These are phyloP conservation scores for Xanthorhoe designata DNA, from an alignment of 2,888 invertebrate species.

Conservation along the genomic window DNA sequence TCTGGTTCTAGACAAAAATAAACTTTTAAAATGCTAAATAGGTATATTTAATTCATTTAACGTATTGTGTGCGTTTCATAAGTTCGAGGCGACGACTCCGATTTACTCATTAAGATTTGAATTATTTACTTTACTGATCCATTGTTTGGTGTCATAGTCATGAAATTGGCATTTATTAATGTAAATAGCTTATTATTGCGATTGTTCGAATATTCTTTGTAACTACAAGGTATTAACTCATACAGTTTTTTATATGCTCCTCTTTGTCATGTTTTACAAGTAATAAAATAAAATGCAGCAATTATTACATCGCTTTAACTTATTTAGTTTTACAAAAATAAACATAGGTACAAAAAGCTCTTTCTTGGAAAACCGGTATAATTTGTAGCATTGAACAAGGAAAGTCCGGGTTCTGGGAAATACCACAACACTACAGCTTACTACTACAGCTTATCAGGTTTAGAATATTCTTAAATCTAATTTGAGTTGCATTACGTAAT, in stretches of 20 bases:
- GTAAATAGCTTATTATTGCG: conserved; percentile 32
- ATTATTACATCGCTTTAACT: background rate
- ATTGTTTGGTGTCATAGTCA: conserved; percentile 46
- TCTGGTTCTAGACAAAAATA: no score
- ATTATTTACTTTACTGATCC: conserved; percentile 43
- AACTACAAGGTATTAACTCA: background rate
- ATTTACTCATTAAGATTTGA: conserved; percentile 28
- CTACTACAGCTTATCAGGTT: conserved; percentile 34
- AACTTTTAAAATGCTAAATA: background rate
- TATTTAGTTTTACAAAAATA: background rate
- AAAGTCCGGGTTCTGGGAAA: conserved; percentile 30
- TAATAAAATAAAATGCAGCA: background rate
- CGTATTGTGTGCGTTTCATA: background rate
- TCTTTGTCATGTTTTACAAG: conserved; percentile 14
- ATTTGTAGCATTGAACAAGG: conserved; percentile 17
- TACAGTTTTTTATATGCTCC: conserved; percentile 7
- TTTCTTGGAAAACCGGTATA: conserved; percentile 4
- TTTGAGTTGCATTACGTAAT: conserved; percentile 13
- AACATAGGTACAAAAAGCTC: background rate
- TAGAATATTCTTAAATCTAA: conserved; percentile 16
- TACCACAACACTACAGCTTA: no score
- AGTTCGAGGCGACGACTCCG: conserved; percentile 12
- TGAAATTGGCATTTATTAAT: conserved; percentile 47
- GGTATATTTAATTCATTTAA: background rate
- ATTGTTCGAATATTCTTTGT: conserved; percentile 37